phyloP scores from a whole-genome alignment of 2,113 vertebrate genomes.

The Sigmodon hispidus region DNA sequence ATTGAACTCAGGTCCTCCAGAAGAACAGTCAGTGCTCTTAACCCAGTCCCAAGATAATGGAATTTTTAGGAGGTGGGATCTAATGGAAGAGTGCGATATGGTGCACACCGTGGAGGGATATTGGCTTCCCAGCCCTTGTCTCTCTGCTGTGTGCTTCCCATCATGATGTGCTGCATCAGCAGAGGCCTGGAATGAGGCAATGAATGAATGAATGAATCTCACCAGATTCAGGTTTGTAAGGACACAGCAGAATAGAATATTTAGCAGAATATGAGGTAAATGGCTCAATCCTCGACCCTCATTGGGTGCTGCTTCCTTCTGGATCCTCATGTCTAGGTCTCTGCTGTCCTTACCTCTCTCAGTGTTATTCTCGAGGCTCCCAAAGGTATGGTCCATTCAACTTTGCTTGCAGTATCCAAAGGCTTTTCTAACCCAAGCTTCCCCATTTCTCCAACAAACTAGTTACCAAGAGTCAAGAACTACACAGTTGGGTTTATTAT shows the following conservation, averaged over 20 bases:
- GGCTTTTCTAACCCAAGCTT: not conserved
- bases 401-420: not conserved
- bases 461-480: not conserved
- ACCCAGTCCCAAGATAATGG: not conserved
- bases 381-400: no score
- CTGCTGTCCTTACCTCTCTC: no score
- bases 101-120: not conserved
- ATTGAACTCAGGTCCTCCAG: no score
- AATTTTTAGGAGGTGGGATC: not conserved
- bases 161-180: not conserved
- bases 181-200: not conserved
- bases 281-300: not conserved
- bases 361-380: not conserved
- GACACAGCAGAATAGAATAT: not conserved
- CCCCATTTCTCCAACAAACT: not conserved
- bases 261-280: not conserved
- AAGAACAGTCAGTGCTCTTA: no score
- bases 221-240: not conserved
- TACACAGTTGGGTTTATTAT: not conserved
- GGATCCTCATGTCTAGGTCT: not conserved
- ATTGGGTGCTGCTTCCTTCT: not conserved
- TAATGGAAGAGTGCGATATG: not conserved
- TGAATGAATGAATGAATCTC: not conserved
- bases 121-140: not conserved
- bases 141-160: not conserved